Conservation (phyloP, 1,140 invertebrate genomes). For the Drosophila cardini region DNA sequence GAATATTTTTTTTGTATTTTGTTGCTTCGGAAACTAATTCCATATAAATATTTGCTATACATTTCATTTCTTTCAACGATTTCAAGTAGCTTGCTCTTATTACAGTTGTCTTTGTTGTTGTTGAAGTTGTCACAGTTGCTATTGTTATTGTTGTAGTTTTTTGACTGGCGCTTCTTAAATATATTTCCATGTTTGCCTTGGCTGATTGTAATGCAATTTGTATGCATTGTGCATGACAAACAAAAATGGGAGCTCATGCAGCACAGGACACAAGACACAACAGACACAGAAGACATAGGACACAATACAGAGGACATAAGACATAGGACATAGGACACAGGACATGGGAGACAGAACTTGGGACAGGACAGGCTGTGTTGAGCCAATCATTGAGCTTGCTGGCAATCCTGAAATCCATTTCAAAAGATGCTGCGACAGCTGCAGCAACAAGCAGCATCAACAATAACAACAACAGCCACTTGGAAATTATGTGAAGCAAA, state of each 20-base stretch:
- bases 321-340: no score
- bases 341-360: not conserved
- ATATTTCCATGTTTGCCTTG: constrained; percentile 71
- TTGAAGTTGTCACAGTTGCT: constrained; percentile 21
- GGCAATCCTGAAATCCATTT: constrained; percentile 15
- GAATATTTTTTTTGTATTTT: constrained; percentile 12
- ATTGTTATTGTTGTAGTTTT: not conserved
- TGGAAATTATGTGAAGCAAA: constrained; percentile 57
- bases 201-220: constrained; percentile 82
- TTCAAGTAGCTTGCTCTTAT: constrained; percentile 17
- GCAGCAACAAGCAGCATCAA: constrained; percentile 39
- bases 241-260: constrained; percentile 38
- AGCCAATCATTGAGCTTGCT: constrained; percentile 33
- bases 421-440: constrained; percentile 37
- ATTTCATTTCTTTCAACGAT: constrained; percentile 32
- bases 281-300: not conserved
- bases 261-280: not conserved
- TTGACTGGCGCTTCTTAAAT: constrained; percentile 48
- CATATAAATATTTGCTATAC: constrained; percentile 68
- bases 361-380: constrained; percentile 33
- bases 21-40: constrained; percentile 61
- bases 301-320: no score
- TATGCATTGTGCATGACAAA: constrained; percentile 79
- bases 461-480: constrained; percentile 51
- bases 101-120: constrained; percentile 20